Conservation (phyloP, 2,888 invertebrate species). For the Sinhomidia bicolor region DNA sequence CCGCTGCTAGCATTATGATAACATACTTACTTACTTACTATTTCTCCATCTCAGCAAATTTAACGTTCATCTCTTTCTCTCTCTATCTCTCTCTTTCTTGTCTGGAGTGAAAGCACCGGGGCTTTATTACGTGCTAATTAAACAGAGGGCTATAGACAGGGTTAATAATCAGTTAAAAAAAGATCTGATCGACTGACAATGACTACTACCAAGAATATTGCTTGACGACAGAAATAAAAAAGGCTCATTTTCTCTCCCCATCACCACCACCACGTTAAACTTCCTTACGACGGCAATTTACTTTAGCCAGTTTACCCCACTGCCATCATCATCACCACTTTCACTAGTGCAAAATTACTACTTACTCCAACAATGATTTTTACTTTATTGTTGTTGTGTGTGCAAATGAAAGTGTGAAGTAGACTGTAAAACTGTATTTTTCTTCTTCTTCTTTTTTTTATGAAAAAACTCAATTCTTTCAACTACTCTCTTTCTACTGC, state of each 20-base stretch:
- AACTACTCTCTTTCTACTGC: neutral
- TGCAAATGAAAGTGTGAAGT: neutral
- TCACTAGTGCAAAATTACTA: neutral
- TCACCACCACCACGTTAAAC: neutral
- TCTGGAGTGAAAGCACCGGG: no score
- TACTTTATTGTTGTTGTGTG: neutral
- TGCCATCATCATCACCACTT: no score
- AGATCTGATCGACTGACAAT: neutral
- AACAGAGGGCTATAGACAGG: neutral
- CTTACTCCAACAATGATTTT: no score
- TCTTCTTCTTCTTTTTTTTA: neutral
- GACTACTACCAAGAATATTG: neutral
- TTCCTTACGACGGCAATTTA: constrained; percentile 10
- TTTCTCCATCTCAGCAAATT: neutral
- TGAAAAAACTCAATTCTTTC: no score
- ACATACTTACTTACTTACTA: no score
- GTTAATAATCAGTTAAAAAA: neutral
- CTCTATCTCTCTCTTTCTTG: no score
- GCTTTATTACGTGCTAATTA: constrained; percentile 18
- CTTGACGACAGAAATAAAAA: neutral
- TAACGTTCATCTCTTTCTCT: no score
- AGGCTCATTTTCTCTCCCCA: neutral
- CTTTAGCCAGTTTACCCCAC: no score
- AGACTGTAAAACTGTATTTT: neutral
- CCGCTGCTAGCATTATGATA: neutral